phyloP scores from a whole-genome alignment of 2,113 vertebrate genomes.

The Cyphomyrus plagiostoma region DNA sequence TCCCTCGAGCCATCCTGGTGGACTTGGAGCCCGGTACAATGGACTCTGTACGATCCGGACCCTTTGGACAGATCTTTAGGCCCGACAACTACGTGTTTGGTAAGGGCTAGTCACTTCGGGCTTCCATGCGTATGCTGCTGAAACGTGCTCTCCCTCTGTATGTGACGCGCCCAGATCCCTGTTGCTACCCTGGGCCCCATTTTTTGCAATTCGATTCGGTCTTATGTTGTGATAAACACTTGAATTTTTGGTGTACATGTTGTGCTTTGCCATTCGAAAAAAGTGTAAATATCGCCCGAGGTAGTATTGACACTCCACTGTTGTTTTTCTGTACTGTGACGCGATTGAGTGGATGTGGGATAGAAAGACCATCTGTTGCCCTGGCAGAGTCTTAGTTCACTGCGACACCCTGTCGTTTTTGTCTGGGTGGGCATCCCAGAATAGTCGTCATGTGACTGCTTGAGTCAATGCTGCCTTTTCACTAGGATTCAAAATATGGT shows the following conservation, averaged over 20 bases:
- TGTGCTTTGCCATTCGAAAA: not conserved
- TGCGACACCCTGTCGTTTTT: not conserved
- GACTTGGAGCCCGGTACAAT: conserved; percentile 94
- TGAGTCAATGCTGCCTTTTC: not conserved
- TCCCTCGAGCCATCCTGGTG: conserved; percentile 82
- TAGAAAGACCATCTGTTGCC: not conserved
- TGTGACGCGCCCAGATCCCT: not conserved
- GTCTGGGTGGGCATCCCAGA: not conserved
- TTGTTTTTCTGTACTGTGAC: not conserved
- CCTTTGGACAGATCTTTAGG: conserved; percentile 67
- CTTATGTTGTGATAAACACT: not conserved
- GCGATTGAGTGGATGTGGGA: not conserved
- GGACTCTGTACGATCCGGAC: conserved; percentile 83
- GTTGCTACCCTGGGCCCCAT: not conserved
- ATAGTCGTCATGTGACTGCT: not conserved
- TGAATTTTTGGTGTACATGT: not conserved
- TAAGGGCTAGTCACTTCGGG: conserved; percentile 28
- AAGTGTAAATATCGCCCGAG: not conserved
- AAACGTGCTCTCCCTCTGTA: not conserved
- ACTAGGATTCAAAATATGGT: not conserved
- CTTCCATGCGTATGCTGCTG: not conserved
- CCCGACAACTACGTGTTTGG: conserved; percentile 71
- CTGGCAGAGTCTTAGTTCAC: not conserved
- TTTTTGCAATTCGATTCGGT: not conserved
- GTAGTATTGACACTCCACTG: not conserved